Evolutionary conservation across 2,888 invertebrate species (phyloP).

Genomic region (Macaria notata): DNA sequence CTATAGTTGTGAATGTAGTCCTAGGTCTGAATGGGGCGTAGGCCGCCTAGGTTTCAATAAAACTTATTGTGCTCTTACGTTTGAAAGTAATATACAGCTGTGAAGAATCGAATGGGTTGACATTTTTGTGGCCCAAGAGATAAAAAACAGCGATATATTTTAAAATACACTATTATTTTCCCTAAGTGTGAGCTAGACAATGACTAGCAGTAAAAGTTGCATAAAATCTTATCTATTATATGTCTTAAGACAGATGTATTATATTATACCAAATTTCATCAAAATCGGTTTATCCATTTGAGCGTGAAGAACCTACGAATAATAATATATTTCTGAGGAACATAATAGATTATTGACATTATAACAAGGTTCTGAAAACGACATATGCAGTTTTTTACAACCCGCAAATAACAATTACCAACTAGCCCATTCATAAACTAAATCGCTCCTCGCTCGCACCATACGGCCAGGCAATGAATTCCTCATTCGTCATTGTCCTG

Average conservation of each 20-base stretch:
- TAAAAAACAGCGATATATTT: conserved; percentile 1
- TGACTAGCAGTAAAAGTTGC: no score
- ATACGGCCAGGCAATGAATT: conserved; percentile 21
- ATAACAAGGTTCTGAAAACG: no score
- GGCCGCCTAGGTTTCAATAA: conserved; percentile 17
- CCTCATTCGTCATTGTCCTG: conserved; percentile 28
- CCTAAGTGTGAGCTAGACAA: no score
- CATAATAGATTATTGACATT: no score
- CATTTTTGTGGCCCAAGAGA: conserved; percentile 2
- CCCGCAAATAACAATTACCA: neutral
- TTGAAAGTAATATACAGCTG: conserved; percentile 15
- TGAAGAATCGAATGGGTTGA: conserved; percentile 6
- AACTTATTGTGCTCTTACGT: conserved; percentile 22
- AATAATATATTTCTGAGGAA: no score
- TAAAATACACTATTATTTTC: no score
- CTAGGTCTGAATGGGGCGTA: neutral
- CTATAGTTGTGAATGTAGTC: neutral
- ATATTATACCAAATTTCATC: no score
- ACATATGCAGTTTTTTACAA: no score
- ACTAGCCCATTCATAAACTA: neutral
- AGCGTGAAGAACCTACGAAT: neutral
- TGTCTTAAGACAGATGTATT: no score
- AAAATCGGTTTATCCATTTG: no score
- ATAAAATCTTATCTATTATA: no score
- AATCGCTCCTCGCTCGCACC: conserved; percentile 9